Evolutionary conservation across 2,888 invertebrate genomes (phyloP), one percentile per base, ranked within the genome.

Genomic region (Cosmia pyralina): DNA sequence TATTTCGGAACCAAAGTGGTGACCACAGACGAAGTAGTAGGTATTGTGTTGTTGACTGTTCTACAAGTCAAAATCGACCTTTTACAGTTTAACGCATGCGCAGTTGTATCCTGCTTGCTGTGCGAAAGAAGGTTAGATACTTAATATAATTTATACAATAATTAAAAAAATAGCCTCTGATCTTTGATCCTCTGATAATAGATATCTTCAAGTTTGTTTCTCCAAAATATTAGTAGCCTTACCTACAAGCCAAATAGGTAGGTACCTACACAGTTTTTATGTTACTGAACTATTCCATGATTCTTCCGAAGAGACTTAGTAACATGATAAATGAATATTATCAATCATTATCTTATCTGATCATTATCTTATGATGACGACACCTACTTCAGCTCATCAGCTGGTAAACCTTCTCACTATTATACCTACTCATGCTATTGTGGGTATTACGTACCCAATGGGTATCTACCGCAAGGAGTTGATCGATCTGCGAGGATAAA

Each of bases 41-140:
- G n/a, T n/a, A n/a, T n/a, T 22, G 34, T 73, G 22, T 48, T 62
- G 28, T 62, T 52, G 55, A 34, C 73, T 22, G 74, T 73, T 62
- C 58, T 59, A 55, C 28, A 69, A 59, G 62, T 62, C 69, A 62
- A 58, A 59, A 79, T 79, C 80, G 80, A 75, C 80, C n/a, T 80
- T 79, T 78, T 50, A 22, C 41, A 34, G n/a, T 50, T 50, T 59
- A 59, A 79, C 79, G 79, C 79, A 79, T 79, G 79, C 79, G 79
- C 69, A 63, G 48, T 67, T 63, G 15, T 53, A 57, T 50, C 38
- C 17, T 22, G 41, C 38, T 28, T 52, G n/a, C 41, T 46, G 38
- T 34, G 41, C 22, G 34, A 60, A 66, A 75, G 19, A 48, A 60
- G 75, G 53, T 53, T 38, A 28, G 13, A 19, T 4, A 2, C 4